Evolutionary conservation across 2,113 vertebrate species (phyloP).

Genomic region (Kryptolebias marmoratus): DNA sequence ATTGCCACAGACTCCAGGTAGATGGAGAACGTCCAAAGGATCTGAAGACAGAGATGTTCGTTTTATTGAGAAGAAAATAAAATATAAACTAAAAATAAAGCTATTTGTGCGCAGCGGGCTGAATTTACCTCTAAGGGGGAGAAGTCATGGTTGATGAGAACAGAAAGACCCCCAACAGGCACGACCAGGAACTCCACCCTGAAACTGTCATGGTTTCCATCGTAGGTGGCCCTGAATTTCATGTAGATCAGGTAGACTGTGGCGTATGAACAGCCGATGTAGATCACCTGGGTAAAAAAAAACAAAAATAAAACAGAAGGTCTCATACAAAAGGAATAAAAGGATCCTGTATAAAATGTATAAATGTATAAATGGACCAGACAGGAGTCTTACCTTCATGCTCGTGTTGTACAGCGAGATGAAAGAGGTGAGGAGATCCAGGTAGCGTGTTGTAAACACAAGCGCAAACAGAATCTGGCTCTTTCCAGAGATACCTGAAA

Average conservation of each 20-base stretch:
- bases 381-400: constrained; percentile 90
- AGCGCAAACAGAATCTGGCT: constrained; percentile 98
- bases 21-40: constrained; percentile 99
- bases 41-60: constrained; percentile 76
- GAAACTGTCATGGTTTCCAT: constrained; percentile 98
- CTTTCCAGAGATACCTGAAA: constrained; percentile 96
- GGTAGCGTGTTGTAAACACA: constrained; percentile 96
- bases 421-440: constrained; percentile 97
- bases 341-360: not conserved
- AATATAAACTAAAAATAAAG: too few species aligned
- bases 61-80: not conserved
- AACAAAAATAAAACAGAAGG: constrained; percentile 3
- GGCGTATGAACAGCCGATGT: constrained; percentile 92
- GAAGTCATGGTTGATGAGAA: constrained; percentile 98
- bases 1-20: constrained; percentile 98
- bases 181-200: constrained; percentile 96
- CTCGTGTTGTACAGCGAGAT: constrained; percentile 97
- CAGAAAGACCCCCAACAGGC: constrained; percentile 93
- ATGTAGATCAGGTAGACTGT: constrained; percentile 95
- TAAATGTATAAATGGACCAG: too few species aligned
- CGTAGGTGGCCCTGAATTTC: constrained; percentile 98
- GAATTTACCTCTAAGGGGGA: constrained; percentile 91
- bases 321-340: not conserved
- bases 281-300: constrained; percentile 85
- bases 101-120: not conserved